A percentile compares a stretch with the other conserved stretches of the same genome.
These are phyloP conservation scores for Pleuronectes platessa DNA, from an alignment of 2,113 vertebrate genomes.

Conservation along the genomic window DNA sequence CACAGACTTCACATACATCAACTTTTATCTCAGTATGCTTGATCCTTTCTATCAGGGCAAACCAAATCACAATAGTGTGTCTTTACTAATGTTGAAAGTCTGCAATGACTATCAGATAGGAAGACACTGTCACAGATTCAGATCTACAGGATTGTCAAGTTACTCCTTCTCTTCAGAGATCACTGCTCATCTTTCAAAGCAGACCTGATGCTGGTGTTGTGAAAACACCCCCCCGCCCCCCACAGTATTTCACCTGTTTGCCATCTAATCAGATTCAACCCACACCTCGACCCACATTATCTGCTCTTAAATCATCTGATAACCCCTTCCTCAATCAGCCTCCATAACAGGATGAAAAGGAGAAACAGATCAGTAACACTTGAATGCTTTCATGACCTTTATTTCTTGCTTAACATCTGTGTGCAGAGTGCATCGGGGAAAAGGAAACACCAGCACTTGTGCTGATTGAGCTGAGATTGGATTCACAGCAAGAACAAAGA, in stretches of 20 bases:
- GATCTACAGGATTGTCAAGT: slow-evolving; percentile 50
- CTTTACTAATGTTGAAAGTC: slow-evolving; percentile 44
- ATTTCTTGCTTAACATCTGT: slow-evolving; percentile 71
- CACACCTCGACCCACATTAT: slow-evolving; percentile 61
- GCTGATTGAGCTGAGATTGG: slow-evolving; percentile 65
- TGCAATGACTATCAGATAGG: slow-evolving; percentile 60
- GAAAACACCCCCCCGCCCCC: slow-evolving; percentile 48
- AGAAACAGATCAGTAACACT: slow-evolving; percentile 77
- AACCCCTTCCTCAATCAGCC: slow-evolving; percentile 70
- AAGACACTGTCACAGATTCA: slow-evolving; percentile 57
- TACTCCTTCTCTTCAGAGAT: slow-evolving; percentile 46
- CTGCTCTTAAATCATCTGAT: slow-evolving; percentile 69
- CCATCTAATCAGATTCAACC: slow-evolving; percentile 76
- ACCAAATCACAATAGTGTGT: slow-evolving; percentile 28
- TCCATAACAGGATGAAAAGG: slow-evolving; percentile 74
- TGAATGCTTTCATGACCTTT: slow-evolving; percentile 66
- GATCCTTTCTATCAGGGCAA: slow-evolving; percentile 33
- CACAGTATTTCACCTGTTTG: slow-evolving; percentile 58
- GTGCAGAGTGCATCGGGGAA: slow-evolving; percentile 33
- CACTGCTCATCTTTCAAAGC: slow-evolving; percentile 71
- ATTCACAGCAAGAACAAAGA: slow-evolving; percentile 55
- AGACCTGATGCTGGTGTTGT: slow-evolving; percentile 66
- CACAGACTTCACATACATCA: slow-evolving; percentile 3
- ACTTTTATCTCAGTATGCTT: slow-evolving; percentile 39
- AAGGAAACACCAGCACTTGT: slow-evolving; percentile 55